phyloP scores from a whole-genome alignment of 2,797 vertebrate species.

The Bovichtus variegatus region DNA sequence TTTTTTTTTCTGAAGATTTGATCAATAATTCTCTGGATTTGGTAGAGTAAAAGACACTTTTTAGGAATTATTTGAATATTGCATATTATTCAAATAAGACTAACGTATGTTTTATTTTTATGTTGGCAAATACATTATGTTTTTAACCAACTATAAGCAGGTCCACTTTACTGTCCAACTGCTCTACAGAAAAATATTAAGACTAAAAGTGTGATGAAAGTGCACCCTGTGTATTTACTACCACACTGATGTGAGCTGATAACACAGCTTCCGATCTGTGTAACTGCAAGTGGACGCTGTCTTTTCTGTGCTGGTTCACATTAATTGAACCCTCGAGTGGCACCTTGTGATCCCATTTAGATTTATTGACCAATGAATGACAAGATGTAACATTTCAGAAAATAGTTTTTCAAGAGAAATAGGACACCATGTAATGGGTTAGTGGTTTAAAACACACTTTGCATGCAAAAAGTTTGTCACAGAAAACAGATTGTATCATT shows the following conservation, averaged over 20 bases:
- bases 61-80: too few species aligned
- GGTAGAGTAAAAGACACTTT: too few species aligned
- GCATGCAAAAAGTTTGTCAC: neutral
- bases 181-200: neutral
- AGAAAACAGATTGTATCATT: constrained; percentile 37
- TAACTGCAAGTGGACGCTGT: neutral
- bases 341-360: neutral
- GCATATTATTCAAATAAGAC: neutral
- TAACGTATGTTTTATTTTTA: neutral
- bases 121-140: neutral
- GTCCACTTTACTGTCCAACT: neutral
- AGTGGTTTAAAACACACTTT: neutral
- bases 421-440: neutral
- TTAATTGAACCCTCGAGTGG: neutral
- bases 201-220: neutral
- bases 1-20: neutral
- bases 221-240: neutral
- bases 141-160: neutral
- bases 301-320: neutral
- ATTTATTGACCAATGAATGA: neutral
- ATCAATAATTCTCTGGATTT: neutral
- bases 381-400: neutral
- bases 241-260: constrained; percentile 5
- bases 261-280: neutral
- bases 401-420: neutral